Base-by-base conservation (phyloP, 2,888 invertebrate species). In the Harpalus rufipes region DNA sequence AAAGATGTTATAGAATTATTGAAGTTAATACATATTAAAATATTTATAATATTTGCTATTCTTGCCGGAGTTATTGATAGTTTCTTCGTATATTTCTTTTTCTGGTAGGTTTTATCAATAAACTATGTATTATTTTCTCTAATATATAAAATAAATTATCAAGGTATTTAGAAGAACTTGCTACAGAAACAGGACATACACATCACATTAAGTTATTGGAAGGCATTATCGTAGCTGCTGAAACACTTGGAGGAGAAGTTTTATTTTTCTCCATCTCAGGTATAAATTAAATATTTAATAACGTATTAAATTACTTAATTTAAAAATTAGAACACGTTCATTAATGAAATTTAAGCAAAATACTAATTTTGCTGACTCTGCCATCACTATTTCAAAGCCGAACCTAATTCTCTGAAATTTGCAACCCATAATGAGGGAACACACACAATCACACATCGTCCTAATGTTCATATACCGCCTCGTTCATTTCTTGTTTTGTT, bases 31-130 rank as follows among this genome's bases (percentile, higher is more conserved):
- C 91, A 94, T 0, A 95, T 96, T 0, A 88, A 94, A 0, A 92
- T 94, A 8, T 97, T 96, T 89, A 92, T 96, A 14, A 89, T 92
- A 0, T 96, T 96, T 89, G 95, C 96, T 0, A 93, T 95, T 0
- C 92, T 96, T 8, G 95, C 95, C 0, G 96, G 96, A 0, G 94
- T 96, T 0, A 92, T 96, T 39, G 96, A 96, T 88, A 95, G 96
- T 78, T 96, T 96, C 89, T 94, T 96, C 80, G 95, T 96, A 14
- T 96, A 96, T 88, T 96, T 95, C 88, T 93, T 96, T 91, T 96
- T 96, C 89, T 96, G 96, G 95, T 95, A 88, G 92, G 92, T 89
- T 59, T 59, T n/a, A 58, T 6, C 18, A 21, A 25, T 41, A 56
- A 8, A 18, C 0, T 25, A 68, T 12, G 0, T n/a, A 6, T n/a